These are phyloP conservation scores for Drosophila trapezifrons DNA, from an alignment of 1,140 invertebrate genomes.

Conservation along the genomic window DNA sequence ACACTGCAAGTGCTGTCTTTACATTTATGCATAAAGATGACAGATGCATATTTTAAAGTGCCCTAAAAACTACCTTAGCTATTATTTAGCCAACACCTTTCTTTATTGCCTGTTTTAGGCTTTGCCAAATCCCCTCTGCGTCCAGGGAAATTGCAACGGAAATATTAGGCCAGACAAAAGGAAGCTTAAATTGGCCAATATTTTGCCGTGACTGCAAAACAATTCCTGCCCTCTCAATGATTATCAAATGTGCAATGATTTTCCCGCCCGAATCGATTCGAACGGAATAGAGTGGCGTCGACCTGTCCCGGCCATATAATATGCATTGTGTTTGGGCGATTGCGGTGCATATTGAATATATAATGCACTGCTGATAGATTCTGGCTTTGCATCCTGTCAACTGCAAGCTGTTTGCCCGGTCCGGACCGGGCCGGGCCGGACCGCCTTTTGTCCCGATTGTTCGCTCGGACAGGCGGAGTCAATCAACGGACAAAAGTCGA, in stretches of 20 bases:
- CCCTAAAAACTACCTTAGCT: too few species aligned
- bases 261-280: conserved; percentile 1
- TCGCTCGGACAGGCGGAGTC: conserved; percentile 40
- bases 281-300: neutral
- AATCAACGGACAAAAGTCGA: conserved; percentile 55
- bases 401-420: conserved; percentile 34
- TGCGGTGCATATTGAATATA: conserved; percentile 50
- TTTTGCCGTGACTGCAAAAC: neutral
- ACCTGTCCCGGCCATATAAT: conserved; percentile 18
- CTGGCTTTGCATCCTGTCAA: conserved; percentile 38
- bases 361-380: conserved; percentile 57
- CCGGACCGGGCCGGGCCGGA: neutral
- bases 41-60: neutral
- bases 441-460: conserved; percentile 43
- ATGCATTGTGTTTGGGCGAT: conserved; percentile 30
- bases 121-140: neutral
- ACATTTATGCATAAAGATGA: too few species aligned
- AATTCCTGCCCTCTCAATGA: conserved; percentile 11
- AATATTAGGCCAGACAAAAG: conserved; percentile 10
- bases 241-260: conserved; percentile 37
- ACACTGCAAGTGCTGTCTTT: too few species aligned
- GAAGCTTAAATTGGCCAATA: conserved; percentile 9
- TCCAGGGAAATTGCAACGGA: conserved; percentile 14
- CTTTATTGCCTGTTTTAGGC: neutral
- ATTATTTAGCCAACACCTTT: neutral